Evolutionary conservation across 2,888 invertebrate species (phyloP), one percentile per base, ranked within the genome.

Genomic region (Leptarthrus brevirostris): DNA sequence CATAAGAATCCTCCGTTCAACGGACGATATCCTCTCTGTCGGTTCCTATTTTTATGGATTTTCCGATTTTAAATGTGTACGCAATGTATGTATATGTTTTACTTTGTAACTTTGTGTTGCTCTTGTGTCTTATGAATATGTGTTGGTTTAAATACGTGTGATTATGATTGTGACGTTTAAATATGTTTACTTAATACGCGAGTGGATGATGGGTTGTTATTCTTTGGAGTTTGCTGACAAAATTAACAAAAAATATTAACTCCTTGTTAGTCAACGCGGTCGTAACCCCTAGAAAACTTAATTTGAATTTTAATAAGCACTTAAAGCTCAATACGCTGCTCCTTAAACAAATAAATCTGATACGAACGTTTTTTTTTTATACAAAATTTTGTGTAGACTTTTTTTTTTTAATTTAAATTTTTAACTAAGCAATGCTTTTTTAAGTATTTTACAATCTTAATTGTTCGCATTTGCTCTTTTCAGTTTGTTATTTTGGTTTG

Each of bases 101-200:
- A 34, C 30, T 52, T 69, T 69, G 49, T 69, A 52, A 69, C 52
- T 16, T 61, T 47, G 49, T 69, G 49, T 69, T 49, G 69, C 52
- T 34, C 34, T 69, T 26, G 69, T 69, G 69, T 69, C 52, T 52
- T 69, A 69, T 69, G 69, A 69, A 52, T 69, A 69, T 69, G 69
- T 69, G 49, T 66, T 47, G 24, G 14, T 44, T 69, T 69, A 69
- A 69, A 52, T 49, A 52, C 34, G 69, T 69, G 69, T 69, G 69
- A 69, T 69, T 69, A 69, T 69, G 69, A 69, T 69, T 52, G 69
- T 69, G 69, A 64, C 64, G 64, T 44, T 64, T 64, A 64, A 44
- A 64, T 64, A 64, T 64, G 64, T 64, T 64, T 64, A 40, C 30
- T 64, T 64, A 44, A 36, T 58, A 58, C 58, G 58, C 58, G 44